phyloP scores from a whole-genome alignment of 2,113 vertebrate species.

The Ranitomeya imitator region DNA sequence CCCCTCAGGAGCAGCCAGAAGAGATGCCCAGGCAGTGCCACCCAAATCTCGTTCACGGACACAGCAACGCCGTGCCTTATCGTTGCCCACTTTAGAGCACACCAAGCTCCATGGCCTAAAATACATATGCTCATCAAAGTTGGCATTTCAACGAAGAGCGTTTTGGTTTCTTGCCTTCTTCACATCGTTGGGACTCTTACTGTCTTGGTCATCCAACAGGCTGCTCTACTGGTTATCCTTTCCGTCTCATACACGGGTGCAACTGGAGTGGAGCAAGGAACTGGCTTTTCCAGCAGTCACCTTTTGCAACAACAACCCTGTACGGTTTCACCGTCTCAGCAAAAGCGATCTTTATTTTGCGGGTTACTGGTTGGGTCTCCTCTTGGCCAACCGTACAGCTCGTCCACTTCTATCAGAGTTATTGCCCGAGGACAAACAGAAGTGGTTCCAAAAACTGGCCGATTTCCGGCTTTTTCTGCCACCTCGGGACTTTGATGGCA shows the following conservation, averaged over 20 bases:
- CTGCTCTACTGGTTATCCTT: constrained; percentile 93
- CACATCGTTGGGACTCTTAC: constrained; percentile 86
- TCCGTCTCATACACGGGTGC: constrained; percentile 90
- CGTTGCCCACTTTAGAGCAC: constrained; percentile 73
- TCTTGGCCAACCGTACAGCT: constrained; percentile 89
- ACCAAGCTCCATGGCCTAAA: constrained; percentile 87
- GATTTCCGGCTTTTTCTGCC: constrained; percentile 95
- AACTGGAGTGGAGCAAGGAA: constrained; percentile 92
- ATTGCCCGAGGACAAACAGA: constrained; percentile 83
- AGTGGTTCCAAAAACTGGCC: constrained; percentile 94
- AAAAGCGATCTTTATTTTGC: constrained; percentile 96
- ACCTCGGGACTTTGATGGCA: constrained; percentile 93
- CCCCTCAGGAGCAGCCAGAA: constrained; percentile 41
- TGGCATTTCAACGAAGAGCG: constrained; percentile 79
- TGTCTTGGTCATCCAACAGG: constrained; percentile 94
- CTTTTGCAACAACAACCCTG: constrained; percentile 97
- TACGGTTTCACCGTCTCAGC: constrained; percentile 92
- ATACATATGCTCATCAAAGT: constrained; percentile 79
- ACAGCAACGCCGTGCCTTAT: constrained; percentile 66
- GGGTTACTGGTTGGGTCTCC: constrained; percentile 92
- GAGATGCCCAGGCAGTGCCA: constrained; percentile 58
- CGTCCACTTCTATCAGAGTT: constrained; percentile 89
- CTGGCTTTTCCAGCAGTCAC: constrained; percentile 92
- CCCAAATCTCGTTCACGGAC: constrained; percentile 12
- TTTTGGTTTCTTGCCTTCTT: constrained; percentile 92